These are phyloP conservation scores for Gyrodactylus salaris DNA, from an alignment of 1,140 invertebrate genomes.

Conservation along the genomic window DNA sequence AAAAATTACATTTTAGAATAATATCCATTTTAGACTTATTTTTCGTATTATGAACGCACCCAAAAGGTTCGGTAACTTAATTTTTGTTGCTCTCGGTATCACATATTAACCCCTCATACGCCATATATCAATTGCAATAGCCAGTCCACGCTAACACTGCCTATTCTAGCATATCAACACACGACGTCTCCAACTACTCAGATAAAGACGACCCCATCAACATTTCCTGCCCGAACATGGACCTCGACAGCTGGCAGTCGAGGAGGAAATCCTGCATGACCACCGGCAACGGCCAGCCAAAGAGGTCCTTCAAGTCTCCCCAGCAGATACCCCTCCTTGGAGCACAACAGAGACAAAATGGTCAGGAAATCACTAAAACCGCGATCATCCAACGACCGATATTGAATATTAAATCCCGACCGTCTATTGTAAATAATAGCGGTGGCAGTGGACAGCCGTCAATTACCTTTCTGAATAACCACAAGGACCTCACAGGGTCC, in stretches of 20 bases:
- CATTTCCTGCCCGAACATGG: not conserved
- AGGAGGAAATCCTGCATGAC: too few species aligned
- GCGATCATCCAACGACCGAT: not conserved
- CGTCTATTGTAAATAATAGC: not conserved
- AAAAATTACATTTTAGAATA: too few species aligned
- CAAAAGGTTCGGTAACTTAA: too few species aligned
- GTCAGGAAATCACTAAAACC: not conserved
- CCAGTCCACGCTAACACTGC: too few species aligned
- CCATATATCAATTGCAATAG: too few species aligned
- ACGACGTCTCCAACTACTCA: not conserved
- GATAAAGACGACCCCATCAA: not conserved
- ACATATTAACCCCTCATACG: too few species aligned
- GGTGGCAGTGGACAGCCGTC: not conserved
- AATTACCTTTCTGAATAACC: not conserved
- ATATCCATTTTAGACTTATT: too few species aligned
- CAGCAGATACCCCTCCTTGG: not conserved
- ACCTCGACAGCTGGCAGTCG: too few species aligned
- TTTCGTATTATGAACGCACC: too few species aligned
- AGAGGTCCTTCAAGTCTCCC: too few species aligned
- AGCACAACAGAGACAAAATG: not conserved
- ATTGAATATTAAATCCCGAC: not conserved
- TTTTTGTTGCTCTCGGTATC: too few species aligned
- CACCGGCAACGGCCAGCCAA: not conserved
- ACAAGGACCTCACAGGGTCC: not conserved
- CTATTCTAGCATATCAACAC: not conserved